Evolutionary conservation across 2,797 vertebrate species (phyloP).

Genomic region (Aldrovandia affinis): DNA sequence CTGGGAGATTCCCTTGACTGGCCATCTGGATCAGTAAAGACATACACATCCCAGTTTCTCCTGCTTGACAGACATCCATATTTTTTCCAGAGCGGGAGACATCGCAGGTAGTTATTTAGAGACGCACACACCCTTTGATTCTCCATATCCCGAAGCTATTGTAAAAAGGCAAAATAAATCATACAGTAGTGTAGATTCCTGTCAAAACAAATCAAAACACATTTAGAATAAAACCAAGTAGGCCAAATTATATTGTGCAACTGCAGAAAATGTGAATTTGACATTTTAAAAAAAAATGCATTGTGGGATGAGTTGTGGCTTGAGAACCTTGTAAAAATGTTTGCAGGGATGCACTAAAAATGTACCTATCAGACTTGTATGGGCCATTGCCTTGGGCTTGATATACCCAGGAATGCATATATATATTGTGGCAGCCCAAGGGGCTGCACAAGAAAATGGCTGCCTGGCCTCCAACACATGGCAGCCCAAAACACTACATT

Average conservation of each 20-base stretch:
- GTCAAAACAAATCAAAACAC: background rate
- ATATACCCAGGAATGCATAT: no score
- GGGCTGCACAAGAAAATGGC: no score
- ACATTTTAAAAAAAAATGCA: background rate
- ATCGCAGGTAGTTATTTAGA: conserved; percentile 27
- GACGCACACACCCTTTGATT: conserved; percentile 30
- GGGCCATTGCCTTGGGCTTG: background rate
- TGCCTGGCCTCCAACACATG: no score
- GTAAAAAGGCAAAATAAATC: background rate
- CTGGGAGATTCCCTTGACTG: conserved; percentile 59
- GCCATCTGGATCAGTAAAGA: conserved; percentile 59
- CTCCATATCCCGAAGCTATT: background rate
- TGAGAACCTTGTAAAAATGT: background rate
- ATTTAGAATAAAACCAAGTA: no score
- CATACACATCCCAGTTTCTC: conserved; percentile 51
- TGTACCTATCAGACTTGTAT: background rate
- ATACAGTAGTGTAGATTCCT: background rate
- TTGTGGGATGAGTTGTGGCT: background rate
- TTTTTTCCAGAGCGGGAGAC: conserved; percentile 41
- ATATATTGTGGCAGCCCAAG: no score
- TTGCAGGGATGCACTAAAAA: background rate
- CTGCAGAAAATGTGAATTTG: background rate
- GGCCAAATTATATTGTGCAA: no score
- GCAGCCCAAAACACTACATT: no score
- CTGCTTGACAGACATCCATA: conserved; percentile 53